A percentile compares a stretch with the other conserved stretches of the same genome.
Conservation (phyloP, 2,797 vertebrate genomes). For the Sciaenops ocellatus region DNA sequence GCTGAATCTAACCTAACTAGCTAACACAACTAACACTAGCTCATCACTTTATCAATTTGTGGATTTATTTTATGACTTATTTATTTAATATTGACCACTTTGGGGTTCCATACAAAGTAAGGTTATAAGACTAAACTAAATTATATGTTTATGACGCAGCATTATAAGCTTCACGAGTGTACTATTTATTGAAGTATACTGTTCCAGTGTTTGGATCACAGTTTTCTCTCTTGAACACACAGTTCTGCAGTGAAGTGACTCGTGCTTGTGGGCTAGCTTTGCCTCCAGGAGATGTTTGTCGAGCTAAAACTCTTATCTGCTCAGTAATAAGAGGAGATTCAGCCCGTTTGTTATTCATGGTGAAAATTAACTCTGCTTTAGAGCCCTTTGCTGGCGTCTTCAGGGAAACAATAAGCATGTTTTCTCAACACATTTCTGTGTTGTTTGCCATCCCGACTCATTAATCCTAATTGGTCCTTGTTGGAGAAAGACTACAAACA, state of each 20-base stretch:
- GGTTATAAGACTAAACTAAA: neutral
- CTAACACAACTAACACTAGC: neutral
- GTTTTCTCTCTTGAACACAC: neutral
- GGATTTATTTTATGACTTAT: neutral
- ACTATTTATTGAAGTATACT: neutral
- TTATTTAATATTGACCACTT: constrained; percentile 1
- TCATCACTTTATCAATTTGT: neutral
- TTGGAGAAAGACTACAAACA: constrained; percentile 29
- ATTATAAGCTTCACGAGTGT: neutral
- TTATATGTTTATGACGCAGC: neutral
- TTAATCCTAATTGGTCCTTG: constrained; percentile 56
- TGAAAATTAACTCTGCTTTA: constrained; percentile 37
- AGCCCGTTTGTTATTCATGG: constrained; percentile 26
- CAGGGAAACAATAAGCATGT: constrained; percentile 40
- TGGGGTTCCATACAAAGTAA: neutral
- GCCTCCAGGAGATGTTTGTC: constrained; percentile 34
- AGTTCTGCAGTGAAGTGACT: constrained; percentile 6
- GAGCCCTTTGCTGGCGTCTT: constrained; percentile 33
- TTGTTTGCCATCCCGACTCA: constrained; percentile 45
- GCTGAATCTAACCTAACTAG: no score
- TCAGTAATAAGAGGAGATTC: constrained; percentile 27
- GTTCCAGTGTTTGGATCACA: neutral
- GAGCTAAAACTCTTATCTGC: constrained; percentile 41
- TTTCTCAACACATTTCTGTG: constrained; percentile 25
- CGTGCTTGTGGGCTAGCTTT: neutral